Percentiles rank a stretch among this genome's conserved stretches.
These are phyloP conservation scores for Baccha elongata DNA, from an alignment of 2,888 invertebrate genomes.

Conservation along the genomic window DNA sequence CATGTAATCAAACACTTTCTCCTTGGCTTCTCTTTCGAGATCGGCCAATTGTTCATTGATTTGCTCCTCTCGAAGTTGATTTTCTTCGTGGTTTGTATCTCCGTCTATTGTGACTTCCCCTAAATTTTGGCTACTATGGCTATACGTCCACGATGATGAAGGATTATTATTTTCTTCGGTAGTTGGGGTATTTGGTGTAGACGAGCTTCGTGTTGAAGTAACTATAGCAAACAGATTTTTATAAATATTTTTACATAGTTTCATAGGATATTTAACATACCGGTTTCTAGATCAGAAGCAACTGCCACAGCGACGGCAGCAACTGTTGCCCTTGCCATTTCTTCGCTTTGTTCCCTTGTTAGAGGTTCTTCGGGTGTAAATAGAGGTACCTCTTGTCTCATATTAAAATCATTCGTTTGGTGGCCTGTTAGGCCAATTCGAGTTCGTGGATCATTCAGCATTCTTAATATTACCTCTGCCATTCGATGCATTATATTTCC, in stretches of 20 bases:
- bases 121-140: slow-evolving; percentile 27
- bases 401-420: slow-evolving; percentile 73
- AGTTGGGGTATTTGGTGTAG: slow-evolving; percentile 40
- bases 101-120: slow-evolving; percentile 42
- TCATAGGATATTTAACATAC: slow-evolving; percentile 3
- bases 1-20: slow-evolving; percentile 81
- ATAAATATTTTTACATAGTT: background rate
- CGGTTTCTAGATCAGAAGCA: slow-evolving; percentile 20
- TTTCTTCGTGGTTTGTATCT: slow-evolving; percentile 45
- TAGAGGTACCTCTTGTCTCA: slow-evolving; percentile 73
- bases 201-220: slow-evolving; percentile 22
- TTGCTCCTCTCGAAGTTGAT: slow-evolving; percentile 75
- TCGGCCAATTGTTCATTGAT: slow-evolving; percentile 77
- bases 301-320: slow-evolving; percentile 32
- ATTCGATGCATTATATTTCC: slow-evolving; percentile 90
- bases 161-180: slow-evolving; percentile 11
- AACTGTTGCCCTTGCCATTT: slow-evolving; percentile 32
- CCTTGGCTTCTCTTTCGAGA: slow-evolving; percentile 76
- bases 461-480: slow-evolving; percentile 91
- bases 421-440: slow-evolving; percentile 82
- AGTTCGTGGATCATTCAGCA: slow-evolving; percentile 88
- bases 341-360: slow-evolving; percentile 38
- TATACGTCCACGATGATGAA: slow-evolving; percentile 21
- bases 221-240: background rate
- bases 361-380: slow-evolving; percentile 71